Percentiles rank a stretch among this genome's conserved stretches.
These are phyloP conservation scores for Ennomos fuscantarius DNA, from an alignment of 2,888 invertebrate genomes.

Conservation along the genomic window DNA sequence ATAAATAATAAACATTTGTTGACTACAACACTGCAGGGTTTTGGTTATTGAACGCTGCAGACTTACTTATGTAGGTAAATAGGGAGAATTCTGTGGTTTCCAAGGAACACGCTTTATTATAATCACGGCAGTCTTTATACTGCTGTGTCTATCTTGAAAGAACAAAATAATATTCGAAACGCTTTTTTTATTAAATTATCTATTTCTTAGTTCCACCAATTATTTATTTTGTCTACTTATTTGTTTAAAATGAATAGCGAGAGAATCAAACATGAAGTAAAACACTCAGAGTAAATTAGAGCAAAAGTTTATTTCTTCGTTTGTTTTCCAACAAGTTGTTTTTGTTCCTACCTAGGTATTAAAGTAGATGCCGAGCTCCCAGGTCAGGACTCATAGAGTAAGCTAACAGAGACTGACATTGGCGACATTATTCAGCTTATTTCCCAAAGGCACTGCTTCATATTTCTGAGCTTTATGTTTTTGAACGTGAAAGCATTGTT, in stretches of 20 bases:
- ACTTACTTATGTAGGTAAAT: too few species aligned
- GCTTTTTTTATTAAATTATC: background rate
- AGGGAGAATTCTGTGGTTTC: too few species aligned
- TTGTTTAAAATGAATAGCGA: slow-evolving; percentile 5
- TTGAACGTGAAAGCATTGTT: slow-evolving; percentile 55
- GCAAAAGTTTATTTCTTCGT: slow-evolving; percentile 22
- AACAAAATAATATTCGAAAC: slow-evolving; percentile 12
- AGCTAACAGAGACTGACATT: slow-evolving; percentile 39
- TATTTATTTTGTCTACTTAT: slow-evolving; percentile 19
- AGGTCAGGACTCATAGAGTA: slow-evolving; percentile 10
- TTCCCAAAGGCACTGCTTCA: slow-evolving; percentile 56
- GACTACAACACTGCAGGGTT: too few species aligned
- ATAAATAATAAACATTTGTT: too few species aligned
- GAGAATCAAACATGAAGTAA: slow-evolving; percentile 19
- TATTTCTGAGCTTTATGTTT: slow-evolving; percentile 49
- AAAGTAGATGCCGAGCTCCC: slow-evolving; percentile 7
- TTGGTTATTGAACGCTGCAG: too few species aligned
- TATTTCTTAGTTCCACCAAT: too few species aligned
- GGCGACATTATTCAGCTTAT: slow-evolving; percentile 63
- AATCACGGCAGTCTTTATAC: background rate
- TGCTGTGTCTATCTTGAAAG: slow-evolving; percentile 1
- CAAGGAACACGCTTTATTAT: too few species aligned
- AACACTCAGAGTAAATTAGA: slow-evolving; percentile 21
- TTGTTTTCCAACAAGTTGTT: slow-evolving; percentile 23
- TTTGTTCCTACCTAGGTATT: too few species aligned